Percentiles rank a stretch among this genome's conserved stretches.
These are phyloP conservation scores for Setipinna tenuifilis DNA, from an alignment of 2,797 vertebrate genomes.

Conservation along the genomic window DNA sequence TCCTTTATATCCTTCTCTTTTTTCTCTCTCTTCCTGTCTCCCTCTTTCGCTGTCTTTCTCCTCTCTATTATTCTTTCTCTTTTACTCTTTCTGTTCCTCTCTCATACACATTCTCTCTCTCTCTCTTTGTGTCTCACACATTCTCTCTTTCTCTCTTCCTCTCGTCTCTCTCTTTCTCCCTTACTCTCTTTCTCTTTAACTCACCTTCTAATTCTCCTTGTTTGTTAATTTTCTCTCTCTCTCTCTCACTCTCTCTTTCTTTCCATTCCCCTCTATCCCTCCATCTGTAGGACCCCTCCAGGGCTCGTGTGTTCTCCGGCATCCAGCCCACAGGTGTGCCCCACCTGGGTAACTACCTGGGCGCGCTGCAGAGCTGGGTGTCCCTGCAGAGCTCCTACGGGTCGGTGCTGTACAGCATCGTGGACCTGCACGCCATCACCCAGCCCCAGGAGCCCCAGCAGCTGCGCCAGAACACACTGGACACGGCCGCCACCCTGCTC, in stretches of 20 bases:
- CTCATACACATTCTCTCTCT: background rate
- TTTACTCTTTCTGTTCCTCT: background rate
- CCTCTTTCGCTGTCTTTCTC: too few species aligned
- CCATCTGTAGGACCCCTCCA: conserved; percentile 48
- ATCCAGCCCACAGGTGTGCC: conserved; percentile 93
- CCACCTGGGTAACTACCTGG: conserved; percentile 93
- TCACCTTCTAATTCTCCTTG: background rate
- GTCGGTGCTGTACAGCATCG: conserved; percentile 89
- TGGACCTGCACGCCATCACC: conserved; percentile 93
- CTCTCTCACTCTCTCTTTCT: background rate
- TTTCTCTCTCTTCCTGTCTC: background rate
- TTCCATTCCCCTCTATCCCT: background rate
- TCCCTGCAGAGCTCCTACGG: conserved; percentile 78
- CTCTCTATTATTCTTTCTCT: too few species aligned
- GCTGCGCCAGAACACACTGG: conserved; percentile 82
- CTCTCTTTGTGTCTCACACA: background rate
- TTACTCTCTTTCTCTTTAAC: background rate
- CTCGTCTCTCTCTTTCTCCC: background rate
- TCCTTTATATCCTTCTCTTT: background rate
- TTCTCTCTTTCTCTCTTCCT: background rate
- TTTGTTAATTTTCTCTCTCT: background rate
- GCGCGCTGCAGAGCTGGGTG: conserved; percentile 92
- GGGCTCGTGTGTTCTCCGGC: conserved; percentile 85
- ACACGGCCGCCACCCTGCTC: conserved; percentile 88
- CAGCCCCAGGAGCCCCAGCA: conserved; percentile 81